A percentile compares a stretch with the other conserved stretches of the same genome.
These are phyloP conservation scores for Phyllotreta striolata DNA, from an alignment of 2,888 invertebrate species.

Conservation along the genomic window DNA sequence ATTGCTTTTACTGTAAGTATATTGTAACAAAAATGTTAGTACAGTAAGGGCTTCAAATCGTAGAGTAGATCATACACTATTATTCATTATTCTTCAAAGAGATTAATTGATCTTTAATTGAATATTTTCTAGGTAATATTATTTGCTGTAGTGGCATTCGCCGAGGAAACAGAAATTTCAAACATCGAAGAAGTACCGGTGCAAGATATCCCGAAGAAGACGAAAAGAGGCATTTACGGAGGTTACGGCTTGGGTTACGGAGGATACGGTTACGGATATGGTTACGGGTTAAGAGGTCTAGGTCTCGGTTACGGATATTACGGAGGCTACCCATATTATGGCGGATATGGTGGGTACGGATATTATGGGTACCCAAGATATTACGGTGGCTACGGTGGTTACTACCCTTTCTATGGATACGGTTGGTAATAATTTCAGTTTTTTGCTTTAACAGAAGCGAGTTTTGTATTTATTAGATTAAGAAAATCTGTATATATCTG, in stretches of 20 bases:
- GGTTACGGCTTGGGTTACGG: slow-evolving; percentile 23
- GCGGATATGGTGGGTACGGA: slow-evolving; percentile 30
- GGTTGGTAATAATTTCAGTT: slow-evolving; percentile 3
- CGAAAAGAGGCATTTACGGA: slow-evolving; percentile 38
- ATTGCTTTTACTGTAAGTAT: background rate
- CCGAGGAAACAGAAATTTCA: slow-evolving; percentile 27
- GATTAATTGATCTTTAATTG: too few relatives aligned
- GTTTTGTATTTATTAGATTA: too few relatives aligned
- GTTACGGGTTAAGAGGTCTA: slow-evolving; percentile 23
- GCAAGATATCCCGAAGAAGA: slow-evolving; percentile 29
- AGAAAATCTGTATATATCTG: too few relatives aligned
- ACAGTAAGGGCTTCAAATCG: too few relatives aligned
- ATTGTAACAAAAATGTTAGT: slow-evolving; percentile 8
- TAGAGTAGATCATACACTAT: too few relatives aligned
- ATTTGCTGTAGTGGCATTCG: slow-evolving; percentile 15
- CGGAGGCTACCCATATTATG: slow-evolving; percentile 17
- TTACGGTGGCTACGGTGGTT: slow-evolving; percentile 22
- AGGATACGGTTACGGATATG: slow-evolving; percentile 27
- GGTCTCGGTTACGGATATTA: slow-evolving; percentile 26
- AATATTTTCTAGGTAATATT: slow-evolving; percentile 14
- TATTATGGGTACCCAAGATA: slow-evolving; percentile 24
- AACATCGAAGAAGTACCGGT: slow-evolving; percentile 26
- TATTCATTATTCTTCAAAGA: too few relatives aligned
- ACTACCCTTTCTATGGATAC: slow-evolving; percentile 20
- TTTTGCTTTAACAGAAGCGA: too few relatives aligned